These are phyloP conservation scores for Arge pagana DNA, from an alignment of 2,888 invertebrate genomes.

Conservation along the genomic window DNA sequence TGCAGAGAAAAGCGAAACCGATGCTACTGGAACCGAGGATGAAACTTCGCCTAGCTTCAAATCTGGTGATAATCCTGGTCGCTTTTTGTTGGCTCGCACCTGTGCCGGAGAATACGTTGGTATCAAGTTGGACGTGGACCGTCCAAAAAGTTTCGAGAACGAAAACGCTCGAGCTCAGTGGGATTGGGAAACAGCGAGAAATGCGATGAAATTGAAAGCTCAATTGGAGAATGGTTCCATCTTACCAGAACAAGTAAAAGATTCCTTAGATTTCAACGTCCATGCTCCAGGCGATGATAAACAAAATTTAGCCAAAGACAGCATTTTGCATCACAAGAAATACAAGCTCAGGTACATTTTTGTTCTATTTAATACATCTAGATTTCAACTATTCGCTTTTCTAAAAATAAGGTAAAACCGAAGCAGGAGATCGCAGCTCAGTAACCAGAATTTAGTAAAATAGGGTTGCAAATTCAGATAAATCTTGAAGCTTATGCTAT, in stretches of 20 bases:
- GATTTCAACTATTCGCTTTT: too few relatives aligned
- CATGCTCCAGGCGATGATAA: slow-evolving; percentile 67
- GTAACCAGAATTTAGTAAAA: too few relatives aligned
- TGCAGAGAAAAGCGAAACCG: slow-evolving; percentile 40
- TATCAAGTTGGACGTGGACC: slow-evolving; percentile 67
- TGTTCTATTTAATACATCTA: slow-evolving; percentile 3
- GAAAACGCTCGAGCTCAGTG: slow-evolving; percentile 67
- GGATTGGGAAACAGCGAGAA: slow-evolving; percentile 68
- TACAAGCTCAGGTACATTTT: slow-evolving; percentile 44
- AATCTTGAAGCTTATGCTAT: too few relatives aligned
- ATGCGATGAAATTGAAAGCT: slow-evolving; percentile 67
- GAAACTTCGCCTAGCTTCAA: slow-evolving; percentile 33
- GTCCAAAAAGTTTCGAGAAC: slow-evolving; percentile 65
- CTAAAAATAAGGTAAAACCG: too few relatives aligned
- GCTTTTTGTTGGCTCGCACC: slow-evolving; percentile 65
- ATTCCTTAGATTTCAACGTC: slow-evolving; percentile 67
- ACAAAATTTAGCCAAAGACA: slow-evolving; percentile 48
- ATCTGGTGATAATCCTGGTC: slow-evolving; percentile 37
- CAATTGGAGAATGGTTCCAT: slow-evolving; percentile 67
- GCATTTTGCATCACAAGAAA: slow-evolving; percentile 60
- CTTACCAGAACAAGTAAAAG: slow-evolving; percentile 63
- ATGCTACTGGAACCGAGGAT: slow-evolving; percentile 34
- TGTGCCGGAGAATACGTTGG: slow-evolving; percentile 69
- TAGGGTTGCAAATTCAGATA: too few relatives aligned
- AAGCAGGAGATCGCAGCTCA: too few relatives aligned